Percentiles rank a stretch among this genome's conserved stretches.
Evolutionary conservation across 2,113 vertebrate genomes (phyloP).

Genomic region (Gobius niger): DNA sequence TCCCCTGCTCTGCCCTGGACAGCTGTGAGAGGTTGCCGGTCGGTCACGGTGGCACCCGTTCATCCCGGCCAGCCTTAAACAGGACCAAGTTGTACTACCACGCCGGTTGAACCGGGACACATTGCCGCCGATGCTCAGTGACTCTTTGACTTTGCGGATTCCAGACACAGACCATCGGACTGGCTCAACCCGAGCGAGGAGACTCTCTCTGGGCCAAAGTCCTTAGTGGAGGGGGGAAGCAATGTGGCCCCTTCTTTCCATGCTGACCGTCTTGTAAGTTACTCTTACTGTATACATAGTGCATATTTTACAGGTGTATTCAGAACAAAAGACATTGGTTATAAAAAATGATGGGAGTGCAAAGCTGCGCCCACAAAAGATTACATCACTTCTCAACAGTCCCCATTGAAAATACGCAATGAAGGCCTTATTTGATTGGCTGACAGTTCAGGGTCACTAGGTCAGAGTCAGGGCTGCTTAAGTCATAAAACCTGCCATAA

Average conservation of each 20-base stretch:
- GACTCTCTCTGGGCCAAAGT: constrained; percentile 76
- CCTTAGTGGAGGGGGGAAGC: constrained; percentile 79
- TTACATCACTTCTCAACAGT: constrained; percentile 69
- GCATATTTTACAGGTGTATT: constrained; percentile 17
- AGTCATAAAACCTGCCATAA: constrained; percentile 72
- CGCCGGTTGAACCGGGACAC: constrained; percentile 67
- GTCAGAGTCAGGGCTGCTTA: constrained; percentile 65
- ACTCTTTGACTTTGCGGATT: constrained; percentile 75
- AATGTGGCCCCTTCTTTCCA: constrained; percentile 82
- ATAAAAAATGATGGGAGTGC: constrained; percentile 48
- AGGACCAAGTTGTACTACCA: constrained; percentile 40
- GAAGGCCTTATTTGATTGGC: constrained; percentile 69
- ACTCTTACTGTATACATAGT: constrained; percentile 37
- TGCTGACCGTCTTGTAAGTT: constrained; percentile 83
- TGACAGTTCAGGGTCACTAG: constrained; percentile 73
- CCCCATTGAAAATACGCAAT: constrained; percentile 62
- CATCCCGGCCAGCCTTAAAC: constrained; percentile 51
- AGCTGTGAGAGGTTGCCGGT: constrained; percentile 72
- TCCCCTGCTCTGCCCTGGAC: constrained; percentile 59
- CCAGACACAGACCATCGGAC: constrained; percentile 66
- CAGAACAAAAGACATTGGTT: background rate
- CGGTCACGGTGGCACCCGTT: constrained; percentile 71
- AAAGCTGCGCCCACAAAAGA: constrained; percentile 38
- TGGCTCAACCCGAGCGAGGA: constrained; percentile 70
- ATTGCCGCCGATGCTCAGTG: constrained; percentile 72